phyloP scores from a whole-genome alignment of 2,797 vertebrate genomes.

The Myotis myotis region DNA sequence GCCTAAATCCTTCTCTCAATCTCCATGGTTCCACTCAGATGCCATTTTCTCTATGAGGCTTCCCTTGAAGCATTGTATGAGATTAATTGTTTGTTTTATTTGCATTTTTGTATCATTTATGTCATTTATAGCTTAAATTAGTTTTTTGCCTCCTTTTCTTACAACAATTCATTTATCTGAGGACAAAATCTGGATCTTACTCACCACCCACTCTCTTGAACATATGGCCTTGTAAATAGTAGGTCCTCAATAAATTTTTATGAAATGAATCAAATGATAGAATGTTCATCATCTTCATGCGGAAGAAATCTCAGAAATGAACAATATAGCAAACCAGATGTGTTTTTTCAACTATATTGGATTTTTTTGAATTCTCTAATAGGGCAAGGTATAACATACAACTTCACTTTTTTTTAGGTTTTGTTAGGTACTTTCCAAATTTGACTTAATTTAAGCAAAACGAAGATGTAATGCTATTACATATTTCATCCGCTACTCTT shows the following conservation, averaged over 20 bases:
- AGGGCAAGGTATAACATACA: background rate
- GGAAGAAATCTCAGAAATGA: background rate
- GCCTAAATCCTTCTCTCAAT: background rate
- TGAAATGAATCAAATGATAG: background rate
- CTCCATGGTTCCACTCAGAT: background rate
- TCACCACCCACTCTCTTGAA: background rate
- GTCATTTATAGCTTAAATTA: background rate
- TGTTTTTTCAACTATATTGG: background rate
- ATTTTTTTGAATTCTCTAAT: constrained; percentile 16
- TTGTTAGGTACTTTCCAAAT: background rate
- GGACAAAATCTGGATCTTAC: background rate
- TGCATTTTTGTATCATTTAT: background rate
- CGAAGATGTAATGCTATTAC: background rate
- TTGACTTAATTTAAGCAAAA: background rate
- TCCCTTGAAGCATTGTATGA: background rate
- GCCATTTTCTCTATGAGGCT: background rate
- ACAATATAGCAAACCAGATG: background rate
- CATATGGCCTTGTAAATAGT: background rate
- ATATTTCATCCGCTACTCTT: background rate
- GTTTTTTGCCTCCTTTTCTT: background rate
- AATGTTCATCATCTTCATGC: background rate
- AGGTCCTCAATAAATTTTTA: background rate
- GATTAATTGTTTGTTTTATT: background rate
- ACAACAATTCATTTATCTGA: background rate
- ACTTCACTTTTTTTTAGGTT: background rate